These are phyloP conservation scores for Numenius phaeopus DNA, from an alignment of 2,797 vertebrate genomes.

Conservation along the genomic window DNA sequence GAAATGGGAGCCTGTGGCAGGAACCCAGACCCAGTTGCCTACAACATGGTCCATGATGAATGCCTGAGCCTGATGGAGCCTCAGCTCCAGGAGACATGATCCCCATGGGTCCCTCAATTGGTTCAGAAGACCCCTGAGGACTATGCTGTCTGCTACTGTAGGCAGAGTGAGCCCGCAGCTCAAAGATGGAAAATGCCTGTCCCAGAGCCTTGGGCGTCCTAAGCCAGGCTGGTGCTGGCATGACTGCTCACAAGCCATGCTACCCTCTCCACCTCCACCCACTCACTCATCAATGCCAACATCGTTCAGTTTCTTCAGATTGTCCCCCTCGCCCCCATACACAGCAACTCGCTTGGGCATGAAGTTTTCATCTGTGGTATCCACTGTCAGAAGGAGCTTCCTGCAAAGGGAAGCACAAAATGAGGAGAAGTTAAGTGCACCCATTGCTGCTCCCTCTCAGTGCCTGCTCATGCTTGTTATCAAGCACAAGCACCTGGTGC, in stretches of 20 bases:
- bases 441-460: background rate
- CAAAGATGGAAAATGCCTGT: background rate
- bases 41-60: accelerated
- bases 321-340: slow-evolving; percentile 92
- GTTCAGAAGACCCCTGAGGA: background rate
- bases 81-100: background rate
- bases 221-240: background rate
- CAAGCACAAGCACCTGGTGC: background rate
- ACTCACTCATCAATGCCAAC: slow-evolving; percentile 94
- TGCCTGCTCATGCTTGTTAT: background rate
- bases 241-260: background rate
- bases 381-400: slow-evolving; percentile 93
- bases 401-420: slow-evolving; percentile 70
- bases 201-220: background rate
- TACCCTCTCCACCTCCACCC: background rate
- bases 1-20: background rate
- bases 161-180: background rate
- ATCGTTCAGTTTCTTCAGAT: slow-evolving; percentile 93
- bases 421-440: background rate
- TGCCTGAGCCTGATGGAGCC: background rate
- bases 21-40: background rate
- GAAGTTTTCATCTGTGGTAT: slow-evolving; percentile 96
- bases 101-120: accelerated
- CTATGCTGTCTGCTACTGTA: background rate
- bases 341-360: slow-evolving; percentile 94